A percentile compares a stretch with the other conserved stretches of the same genome.
These are phyloP conservation scores for Mythimna pallens DNA, from an alignment of 2,888 invertebrate species.

Conservation along the genomic window DNA sequence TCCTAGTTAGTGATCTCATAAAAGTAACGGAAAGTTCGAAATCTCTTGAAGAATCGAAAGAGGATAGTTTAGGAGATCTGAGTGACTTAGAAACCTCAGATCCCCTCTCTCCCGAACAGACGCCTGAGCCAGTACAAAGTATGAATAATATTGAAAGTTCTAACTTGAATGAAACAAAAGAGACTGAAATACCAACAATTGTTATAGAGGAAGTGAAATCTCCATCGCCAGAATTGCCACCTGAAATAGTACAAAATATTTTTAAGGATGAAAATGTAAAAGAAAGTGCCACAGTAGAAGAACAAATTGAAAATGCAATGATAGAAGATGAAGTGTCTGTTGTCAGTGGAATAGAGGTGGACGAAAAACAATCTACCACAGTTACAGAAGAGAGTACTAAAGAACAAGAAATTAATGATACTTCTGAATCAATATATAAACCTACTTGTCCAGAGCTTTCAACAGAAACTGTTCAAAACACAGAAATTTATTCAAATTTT, in stretches of 20 bases:
- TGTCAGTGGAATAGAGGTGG: conserved; percentile 34
- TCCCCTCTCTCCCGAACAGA: conserved; percentile 52
- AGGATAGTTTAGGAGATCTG: conserved; percentile 55
- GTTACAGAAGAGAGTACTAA: conserved; percentile 42
- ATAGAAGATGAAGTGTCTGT: conserved; percentile 23
- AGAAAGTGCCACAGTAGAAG: conserved; percentile 39
- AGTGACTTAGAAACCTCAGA: conserved; percentile 53
- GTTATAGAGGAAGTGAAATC: conserved; percentile 60
- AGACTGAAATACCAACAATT: conserved; percentile 63
- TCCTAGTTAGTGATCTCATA: conserved; percentile 66
- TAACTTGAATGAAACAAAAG: conserved; percentile 54
- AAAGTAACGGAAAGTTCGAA: conserved; percentile 55
- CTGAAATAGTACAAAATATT: conserved; percentile 85
- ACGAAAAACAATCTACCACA: conserved; percentile 53
- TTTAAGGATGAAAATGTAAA: conserved; percentile 63
- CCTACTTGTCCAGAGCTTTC: conserved; percentile 15
- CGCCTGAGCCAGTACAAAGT: conserved; percentile 80
- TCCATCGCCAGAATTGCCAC: conserved; percentile 70
- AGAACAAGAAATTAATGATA: conserved; percentile 21
- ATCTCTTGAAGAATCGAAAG: conserved; percentile 40
- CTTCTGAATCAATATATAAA: conserved; percentile 22
- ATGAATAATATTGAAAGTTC: conserved; percentile 56
- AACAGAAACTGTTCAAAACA: not conserved
- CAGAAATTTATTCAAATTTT: conserved; percentile 5
- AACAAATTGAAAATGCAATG: conserved; percentile 40